phyloP scores from a whole-genome alignment of 1,140 invertebrate genomes.

The Papilio machaon region DNA sequence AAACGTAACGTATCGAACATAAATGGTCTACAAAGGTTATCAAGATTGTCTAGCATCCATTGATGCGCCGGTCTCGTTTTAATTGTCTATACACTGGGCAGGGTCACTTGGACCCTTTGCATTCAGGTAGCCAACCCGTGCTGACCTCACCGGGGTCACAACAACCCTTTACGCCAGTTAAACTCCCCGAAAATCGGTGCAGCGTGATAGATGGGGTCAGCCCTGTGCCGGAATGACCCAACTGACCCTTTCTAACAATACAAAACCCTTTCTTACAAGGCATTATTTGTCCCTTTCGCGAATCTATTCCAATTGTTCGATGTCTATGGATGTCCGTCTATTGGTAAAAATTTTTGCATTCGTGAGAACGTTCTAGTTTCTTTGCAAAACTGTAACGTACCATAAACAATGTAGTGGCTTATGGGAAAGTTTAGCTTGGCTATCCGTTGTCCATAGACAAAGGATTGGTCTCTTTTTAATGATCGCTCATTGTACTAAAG shows the following conservation, averaged over 20 bases:
- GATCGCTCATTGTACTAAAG: slow-evolving; percentile 71
- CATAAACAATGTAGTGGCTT: slow-evolving; percentile 61
- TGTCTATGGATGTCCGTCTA: slow-evolving; percentile 66
- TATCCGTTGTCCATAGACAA: slow-evolving; percentile 69
- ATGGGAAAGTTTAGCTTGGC: slow-evolving; percentile 69
- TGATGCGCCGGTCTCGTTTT: slow-evolving; percentile 69
- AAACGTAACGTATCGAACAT: slow-evolving; percentile 41
- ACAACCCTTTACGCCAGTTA: slow-evolving; percentile 76
- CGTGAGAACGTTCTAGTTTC: slow-evolving; percentile 79
- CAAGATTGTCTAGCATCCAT: slow-evolving; percentile 70
- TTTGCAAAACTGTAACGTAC: slow-evolving; percentile 79
- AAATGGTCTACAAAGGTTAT: slow-evolving; percentile 66
- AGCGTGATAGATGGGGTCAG: slow-evolving; percentile 78
- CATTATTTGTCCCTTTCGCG: slow-evolving; percentile 81
- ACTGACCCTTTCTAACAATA: slow-evolving; percentile 68
- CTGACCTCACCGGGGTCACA: slow-evolving; percentile 69
- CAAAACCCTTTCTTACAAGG: slow-evolving; percentile 78
- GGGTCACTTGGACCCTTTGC: slow-evolving; percentile 60
- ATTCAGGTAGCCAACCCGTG: slow-evolving; percentile 76
- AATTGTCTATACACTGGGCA: slow-evolving; percentile 72
- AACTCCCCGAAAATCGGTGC: slow-evolving; percentile 73
- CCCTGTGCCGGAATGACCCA: slow-evolving; percentile 67
- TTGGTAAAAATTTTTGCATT: slow-evolving; percentile 74
- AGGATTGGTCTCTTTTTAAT: slow-evolving; percentile 79
- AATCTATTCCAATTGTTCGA: slow-evolving; percentile 76